Base-by-base conservation (phyloP, 2,113 vertebrate genomes). In the Sturnira hondurensis region DNA sequence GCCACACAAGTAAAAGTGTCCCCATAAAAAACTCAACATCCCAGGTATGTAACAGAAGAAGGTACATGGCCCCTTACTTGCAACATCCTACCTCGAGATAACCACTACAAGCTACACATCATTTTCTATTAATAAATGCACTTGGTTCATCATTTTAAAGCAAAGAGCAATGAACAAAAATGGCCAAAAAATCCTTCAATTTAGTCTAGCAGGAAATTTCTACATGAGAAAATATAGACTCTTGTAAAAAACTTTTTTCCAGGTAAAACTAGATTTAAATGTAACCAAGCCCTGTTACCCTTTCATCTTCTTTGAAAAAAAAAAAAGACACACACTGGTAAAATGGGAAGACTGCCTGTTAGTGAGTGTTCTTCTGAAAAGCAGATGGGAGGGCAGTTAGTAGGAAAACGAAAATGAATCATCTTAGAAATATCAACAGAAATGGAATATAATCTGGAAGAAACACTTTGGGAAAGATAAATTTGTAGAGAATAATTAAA, bases 191-290 rank as follows among this genome's bases (percentile, higher is more conserved):
- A 85, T 74, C 24, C 7, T 19, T 85, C 61, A 84, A 36, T 74
- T 87, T 87, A 87, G 54, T 54, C 15, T 71, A 76, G 86, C 12
- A 73, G 70, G 89, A 96, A 89, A 81, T 90, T 89, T 90, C 54
- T 88, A 52, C 47, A 81, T 92, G 3, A 80, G 45, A 80, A 78
- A 91, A 95, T 17, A 52, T 9, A 78, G 11, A 71, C 24, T 81
- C 80, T 82, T 91, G 1, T 86, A 47, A 43, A 31, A 16, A 71
- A 28, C 56, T 68, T 93, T 85, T 85, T 45, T 80, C 36, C 9
- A 90, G 63, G 22, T 67, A 73, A 83, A 92, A 90, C 50, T 11
- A 95, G 95, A 82, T n/a, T 52, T 86, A 92, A 82, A 9, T 96
- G 28, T 78, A 92, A 96, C 76, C 47, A 88, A 52, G 41, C 3